A percentile compares a stretch with the other conserved stretches of the same genome.
These are phyloP conservation scores for Netelia melanura DNA, from an alignment of 2,888 invertebrate species.

Conservation along the genomic window DNA sequence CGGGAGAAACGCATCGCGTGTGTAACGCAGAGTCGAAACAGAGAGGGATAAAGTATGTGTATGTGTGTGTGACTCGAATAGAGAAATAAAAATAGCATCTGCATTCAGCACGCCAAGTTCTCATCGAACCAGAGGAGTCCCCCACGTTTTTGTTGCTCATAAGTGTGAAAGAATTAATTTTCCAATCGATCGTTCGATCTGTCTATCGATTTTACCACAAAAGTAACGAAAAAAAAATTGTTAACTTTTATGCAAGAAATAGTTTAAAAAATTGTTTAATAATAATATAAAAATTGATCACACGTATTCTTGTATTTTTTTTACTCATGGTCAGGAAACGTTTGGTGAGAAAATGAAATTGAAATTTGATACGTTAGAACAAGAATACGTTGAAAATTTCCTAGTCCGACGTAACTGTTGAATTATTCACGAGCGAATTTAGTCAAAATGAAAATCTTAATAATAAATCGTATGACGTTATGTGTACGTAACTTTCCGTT, in stretches of 20 bases:
- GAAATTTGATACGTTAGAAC: not conserved
- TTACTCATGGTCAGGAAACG: no score
- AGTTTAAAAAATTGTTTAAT: not conserved
- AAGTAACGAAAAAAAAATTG: not conserved
- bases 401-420: not conserved
- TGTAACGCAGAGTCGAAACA: slow-evolving; percentile 56
- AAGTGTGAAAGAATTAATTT: slow-evolving; percentile 7
- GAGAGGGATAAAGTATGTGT: slow-evolving; percentile 19
- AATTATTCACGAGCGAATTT: not conserved
- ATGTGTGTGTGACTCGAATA: slow-evolving; percentile 66
- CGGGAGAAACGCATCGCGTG: slow-evolving; percentile 57
- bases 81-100: slow-evolving; percentile 69
- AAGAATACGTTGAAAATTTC: not conserved
- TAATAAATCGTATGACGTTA: not conserved
- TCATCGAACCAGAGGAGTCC: slow-evolving; percentile 45
- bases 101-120: slow-evolving; percentile 66
- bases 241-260: not conserved
- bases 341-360: not conserved
- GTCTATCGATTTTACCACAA: not conserved
- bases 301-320: no score
- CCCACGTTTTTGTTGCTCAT: slow-evolving; percentile 45
- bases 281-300: not conserved
- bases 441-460: not conserved
- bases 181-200: not conserved
- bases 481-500: not conserved